phyloP scores from a whole-genome alignment of 2,888 invertebrate species.

The Cephus sareptanus region DNA sequence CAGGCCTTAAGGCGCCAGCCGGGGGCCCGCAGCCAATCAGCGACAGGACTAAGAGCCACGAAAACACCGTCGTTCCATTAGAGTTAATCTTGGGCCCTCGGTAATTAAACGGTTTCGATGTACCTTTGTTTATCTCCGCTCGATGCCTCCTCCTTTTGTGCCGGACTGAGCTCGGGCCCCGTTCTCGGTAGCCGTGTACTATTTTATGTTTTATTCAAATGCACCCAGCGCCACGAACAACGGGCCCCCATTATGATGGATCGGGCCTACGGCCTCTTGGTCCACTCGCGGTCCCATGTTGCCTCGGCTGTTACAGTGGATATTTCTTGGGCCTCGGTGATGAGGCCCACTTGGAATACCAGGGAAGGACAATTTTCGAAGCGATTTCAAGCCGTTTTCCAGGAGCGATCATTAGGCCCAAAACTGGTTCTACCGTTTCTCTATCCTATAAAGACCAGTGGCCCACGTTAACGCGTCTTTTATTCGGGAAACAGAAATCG shows the following conservation, averaged over 20 bases:
- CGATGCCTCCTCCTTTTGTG: constrained; percentile 27
- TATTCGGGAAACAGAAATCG: constrained; percentile 5
- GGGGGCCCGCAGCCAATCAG: constrained; percentile 17
- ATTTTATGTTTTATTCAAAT: constrained; percentile 9
- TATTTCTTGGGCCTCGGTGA: background rate
- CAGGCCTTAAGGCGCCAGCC: constrained; percentile 35
- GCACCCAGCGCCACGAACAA: background rate
- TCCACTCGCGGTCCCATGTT: background rate
- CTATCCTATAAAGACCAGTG: constrained; percentile 40
- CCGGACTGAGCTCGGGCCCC: constrained; percentile 10
- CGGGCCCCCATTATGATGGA: background rate
- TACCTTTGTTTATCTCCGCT: constrained; percentile 53
- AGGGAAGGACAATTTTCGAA: constrained; percentile 23
- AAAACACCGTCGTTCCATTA: constrained; percentile 53
- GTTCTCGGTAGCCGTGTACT: constrained; percentile 32
- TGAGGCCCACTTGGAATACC: background rate
- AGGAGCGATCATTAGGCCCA: constrained; percentile 39
- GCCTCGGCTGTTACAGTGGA: background rate
- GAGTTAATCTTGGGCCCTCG: constrained; percentile 54
- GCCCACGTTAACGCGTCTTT: constrained; percentile 32
- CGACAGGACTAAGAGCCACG: constrained; percentile 15
- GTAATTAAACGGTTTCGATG: constrained; percentile 62
- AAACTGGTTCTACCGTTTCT: constrained; percentile 36
- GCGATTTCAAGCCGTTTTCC: constrained; percentile 38
- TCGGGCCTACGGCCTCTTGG: background rate